phyloP scores from a whole-genome alignment of 64 coral and sea anemone species.

The Dendronephthya gigantea region DNA sequence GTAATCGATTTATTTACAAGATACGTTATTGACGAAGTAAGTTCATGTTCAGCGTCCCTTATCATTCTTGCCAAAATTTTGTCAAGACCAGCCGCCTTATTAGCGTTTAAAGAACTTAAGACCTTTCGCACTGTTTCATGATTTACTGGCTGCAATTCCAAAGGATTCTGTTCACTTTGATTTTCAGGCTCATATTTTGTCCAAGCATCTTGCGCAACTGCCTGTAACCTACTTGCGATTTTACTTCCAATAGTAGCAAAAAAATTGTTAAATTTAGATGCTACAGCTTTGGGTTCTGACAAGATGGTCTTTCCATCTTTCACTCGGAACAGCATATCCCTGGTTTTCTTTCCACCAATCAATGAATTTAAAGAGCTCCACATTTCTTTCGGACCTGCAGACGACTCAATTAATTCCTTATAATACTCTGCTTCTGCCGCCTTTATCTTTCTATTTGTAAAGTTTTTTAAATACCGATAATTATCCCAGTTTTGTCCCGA shows the following conservation, averaged over 20 bases:
- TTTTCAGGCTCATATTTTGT: constrained; percentile 11
- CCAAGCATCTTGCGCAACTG: constrained; percentile 18
- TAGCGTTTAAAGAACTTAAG: not conserved
- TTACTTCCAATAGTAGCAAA: constrained; percentile 32
- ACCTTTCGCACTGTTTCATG: not conserved
- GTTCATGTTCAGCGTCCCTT: not conserved
- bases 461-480: constrained; percentile 28
- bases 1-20: constrained; percentile 1
- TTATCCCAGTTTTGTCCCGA: not conserved
- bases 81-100: not conserved
- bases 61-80: constrained; percentile 14
- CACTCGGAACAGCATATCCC: no score
- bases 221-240: constrained; percentile 8
- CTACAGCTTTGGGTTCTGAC: constrained; percentile 29
- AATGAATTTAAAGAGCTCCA: not conserved
- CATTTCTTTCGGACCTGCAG: constrained; percentile 22
- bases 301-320: not conserved
- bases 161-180: not conserved
- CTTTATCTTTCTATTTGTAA: constrained; percentile 36
- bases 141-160: constrained; percentile 14
- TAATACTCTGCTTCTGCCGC: constrained; percentile 28
- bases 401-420: constrained; percentile 21
- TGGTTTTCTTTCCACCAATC: no score
- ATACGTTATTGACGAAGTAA: not conserved
- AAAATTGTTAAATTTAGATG: constrained; percentile 46